Evolutionary conservation across 2,797 vertebrate species (phyloP), one percentile per base, ranked within the genome.

Genomic region (Sparus aurata): DNA sequence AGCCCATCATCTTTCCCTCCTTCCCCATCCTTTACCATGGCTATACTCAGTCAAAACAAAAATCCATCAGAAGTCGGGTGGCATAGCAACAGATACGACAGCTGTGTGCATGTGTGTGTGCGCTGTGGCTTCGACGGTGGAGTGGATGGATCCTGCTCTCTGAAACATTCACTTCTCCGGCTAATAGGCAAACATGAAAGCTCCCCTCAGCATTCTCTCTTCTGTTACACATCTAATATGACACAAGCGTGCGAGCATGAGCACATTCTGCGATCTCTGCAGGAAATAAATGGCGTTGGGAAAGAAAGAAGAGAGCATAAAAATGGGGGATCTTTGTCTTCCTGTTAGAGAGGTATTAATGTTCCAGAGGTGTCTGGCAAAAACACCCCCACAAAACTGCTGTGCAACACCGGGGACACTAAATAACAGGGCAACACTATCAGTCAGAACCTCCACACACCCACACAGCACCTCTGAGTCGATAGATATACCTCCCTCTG

Each of bases 81-180:
- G 87, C 92, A 89, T 90, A 89, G 87, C 91, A 90, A 91, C 87
- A 86, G 85, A 82, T 75, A 69, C 47, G 70, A 77, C 76, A 76
- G 73, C 69, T 50, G 43, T 59, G 62, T 58, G 60, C 12, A 11
- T 16, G 23, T 11, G 57, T 65, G 41, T 72, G 69, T 64, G 80
- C 70, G 72, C 60, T 45, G 63, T 64, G 71, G 72, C 85, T 85
- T 79, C 79, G 73, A 79, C 54, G 46, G 41, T 62, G 46, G 55
- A 65, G 80, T 57, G 68, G 74, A 84, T 59, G 70, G 76, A 82
- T 84, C 54, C 62, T 25, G 75, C 79, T 84, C 66, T 72, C 63
- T 17, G 11, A 71, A 65, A 81, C 62, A 74, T 76, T 82, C 68
- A 68, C 59, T 79, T 83, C 55, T 76, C 73, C 69, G 57, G 66